A percentile compares a stretch with the other conserved stretches of the same genome.
Evolutionary conservation across 2,888 invertebrate species (phyloP).

Genomic region (Ectemnius continuus): DNA sequence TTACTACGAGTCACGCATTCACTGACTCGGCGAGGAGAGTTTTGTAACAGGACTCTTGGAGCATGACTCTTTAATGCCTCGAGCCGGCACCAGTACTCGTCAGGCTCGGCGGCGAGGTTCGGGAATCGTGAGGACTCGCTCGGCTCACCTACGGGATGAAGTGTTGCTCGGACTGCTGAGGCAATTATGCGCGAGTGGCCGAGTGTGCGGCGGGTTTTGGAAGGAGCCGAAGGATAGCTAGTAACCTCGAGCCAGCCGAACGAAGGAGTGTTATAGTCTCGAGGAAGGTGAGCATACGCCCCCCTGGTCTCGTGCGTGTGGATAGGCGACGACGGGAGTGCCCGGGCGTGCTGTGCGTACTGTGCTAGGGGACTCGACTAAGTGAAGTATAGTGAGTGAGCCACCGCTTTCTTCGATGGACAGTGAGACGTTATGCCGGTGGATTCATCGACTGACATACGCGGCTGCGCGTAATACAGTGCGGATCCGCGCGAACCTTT

Average conservation of each 20-base stretch:
- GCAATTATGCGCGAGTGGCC: conserved; percentile 1
- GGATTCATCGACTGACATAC: conserved; percentile 39
- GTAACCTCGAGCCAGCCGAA: neutral
- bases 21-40: neutral
- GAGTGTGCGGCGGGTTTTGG: no score
- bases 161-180: neutral
- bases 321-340: no score
- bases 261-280: neutral
- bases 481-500: neutral
- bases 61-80: conserved; percentile 1
- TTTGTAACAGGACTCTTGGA: neutral
- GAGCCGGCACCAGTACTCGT: neutral
- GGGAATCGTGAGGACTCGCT: neutral
- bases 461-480: conserved; percentile 39
- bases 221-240: conserved; percentile 3
- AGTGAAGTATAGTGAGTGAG: conserved; percentile 10
- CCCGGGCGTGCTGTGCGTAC: neutral
- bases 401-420: conserved; percentile 40
- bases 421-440: conserved; percentile 42
- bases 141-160: neutral
- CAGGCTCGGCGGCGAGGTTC: neutral
- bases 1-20: conserved; percentile 5
- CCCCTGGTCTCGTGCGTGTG: conserved; percentile 1
- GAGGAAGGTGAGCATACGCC: neutral
- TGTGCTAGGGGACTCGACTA: neutral